A percentile compares a stretch with the other conserved stretches of the same genome.
phyloP scores from a whole-genome alignment of 2,888 invertebrate genomes.

The Hyppa rectilinea region DNA sequence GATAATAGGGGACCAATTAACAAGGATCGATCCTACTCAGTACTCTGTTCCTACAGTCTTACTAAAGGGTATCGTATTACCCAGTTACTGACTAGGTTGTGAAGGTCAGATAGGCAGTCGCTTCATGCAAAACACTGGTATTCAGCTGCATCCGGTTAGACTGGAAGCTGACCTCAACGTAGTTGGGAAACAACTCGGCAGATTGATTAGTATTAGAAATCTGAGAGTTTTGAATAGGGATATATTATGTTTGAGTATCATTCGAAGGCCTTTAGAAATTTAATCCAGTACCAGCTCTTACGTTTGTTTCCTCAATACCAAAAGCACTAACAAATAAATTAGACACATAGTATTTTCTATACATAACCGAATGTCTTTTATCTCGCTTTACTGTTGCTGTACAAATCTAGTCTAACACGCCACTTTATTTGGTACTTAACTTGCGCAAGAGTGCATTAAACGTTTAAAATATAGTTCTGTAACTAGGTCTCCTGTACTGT shows the following conservation, averaged over 20 bases:
- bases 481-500: constrained; percentile 58
- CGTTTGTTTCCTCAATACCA: constrained; percentile 9
- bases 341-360: constrained; percentile 36
- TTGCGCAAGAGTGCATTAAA: constrained; percentile 66
- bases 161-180: no score
- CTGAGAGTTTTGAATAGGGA: background rate
- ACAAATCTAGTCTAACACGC: constrained; percentile 51
- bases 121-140: no score
- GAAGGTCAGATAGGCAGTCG: no score
- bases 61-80: no score
- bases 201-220: background rate
- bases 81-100: no score
- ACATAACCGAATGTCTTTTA: constrained; percentile 41
- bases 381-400: constrained; percentile 19
- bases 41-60: no score
- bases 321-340: constrained; percentile 22
- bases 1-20: background rate
- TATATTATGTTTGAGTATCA: background rate
- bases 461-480: constrained; percentile 62
- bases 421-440: constrained; percentile 58
- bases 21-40: fast-evolving
- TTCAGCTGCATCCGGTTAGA: no score
- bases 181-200: no score
- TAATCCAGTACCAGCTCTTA: background rate
- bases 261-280: constrained; percentile 22